phyloP scores from a whole-genome alignment of 2,888 invertebrate species.

The Agriotes lineatus region DNA sequence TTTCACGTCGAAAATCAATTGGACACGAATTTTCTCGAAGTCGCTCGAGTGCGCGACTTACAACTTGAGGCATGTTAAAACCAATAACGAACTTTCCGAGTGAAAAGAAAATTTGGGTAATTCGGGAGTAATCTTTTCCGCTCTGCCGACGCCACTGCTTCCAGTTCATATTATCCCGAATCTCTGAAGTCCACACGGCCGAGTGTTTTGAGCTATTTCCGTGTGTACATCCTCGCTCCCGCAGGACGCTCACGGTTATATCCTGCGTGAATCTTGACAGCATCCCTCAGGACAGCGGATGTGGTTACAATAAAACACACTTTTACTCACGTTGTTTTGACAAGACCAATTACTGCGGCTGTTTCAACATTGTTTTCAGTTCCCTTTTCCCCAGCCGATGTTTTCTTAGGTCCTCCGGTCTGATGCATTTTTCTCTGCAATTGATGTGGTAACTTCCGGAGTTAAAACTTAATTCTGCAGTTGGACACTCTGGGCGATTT shows the following conservation, averaged over 20 bases:
- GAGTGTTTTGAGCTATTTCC: conserved; percentile 49
- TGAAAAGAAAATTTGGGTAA: not conserved
- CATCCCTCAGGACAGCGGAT: conserved; percentile 48
- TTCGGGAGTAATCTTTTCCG: not conserved
- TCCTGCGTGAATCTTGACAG: conserved; percentile 52
- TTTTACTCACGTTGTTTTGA: conserved; percentile 52
- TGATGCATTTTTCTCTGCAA: not conserved
- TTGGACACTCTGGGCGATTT: not conserved
- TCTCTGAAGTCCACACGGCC: conserved; percentile 49
- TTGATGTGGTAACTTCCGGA: conserved; percentile 1
- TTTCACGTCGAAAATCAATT: conserved; percentile 20
- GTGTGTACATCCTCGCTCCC: conserved; percentile 46
- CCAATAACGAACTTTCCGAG: conserved; percentile 1
- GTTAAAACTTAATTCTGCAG: not conserved
- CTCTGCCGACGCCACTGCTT: not conserved
- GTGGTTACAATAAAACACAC: conserved; percentile 53
- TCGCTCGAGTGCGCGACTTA: not conserved
- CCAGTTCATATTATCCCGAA: conserved; percentile 31
- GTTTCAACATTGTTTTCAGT: conserved; percentile 48
- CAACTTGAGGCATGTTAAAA: not conserved
- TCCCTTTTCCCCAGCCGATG: not conserved
- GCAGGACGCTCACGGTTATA: conserved; percentile 49
- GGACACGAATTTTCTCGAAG: not conserved
- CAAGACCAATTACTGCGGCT: conserved; percentile 50
- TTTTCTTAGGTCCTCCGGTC: conserved; percentile 6